A percentile compares a stretch with the other conserved stretches of the same genome.
These are phyloP conservation scores for Gulo gulo DNA, from an alignment of 2,113 vertebrate species.

Conservation along the genomic window DNA sequence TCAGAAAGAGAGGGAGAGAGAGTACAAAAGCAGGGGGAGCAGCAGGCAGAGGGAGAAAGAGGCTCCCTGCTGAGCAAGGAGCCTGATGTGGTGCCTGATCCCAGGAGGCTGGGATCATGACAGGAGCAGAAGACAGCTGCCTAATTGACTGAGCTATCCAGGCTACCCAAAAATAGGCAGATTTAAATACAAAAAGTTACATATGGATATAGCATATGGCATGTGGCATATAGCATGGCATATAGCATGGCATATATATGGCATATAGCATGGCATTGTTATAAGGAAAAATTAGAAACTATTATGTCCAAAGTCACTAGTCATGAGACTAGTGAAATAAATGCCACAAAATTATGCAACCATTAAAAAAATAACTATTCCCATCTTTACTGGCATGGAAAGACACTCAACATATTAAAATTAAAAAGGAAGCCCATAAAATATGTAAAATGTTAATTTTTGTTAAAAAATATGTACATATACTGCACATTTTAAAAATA, in stretches of 20 bases:
- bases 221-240: no score
- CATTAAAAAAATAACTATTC: neutral
- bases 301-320: neutral
- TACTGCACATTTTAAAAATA: neutral
- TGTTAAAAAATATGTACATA: neutral
- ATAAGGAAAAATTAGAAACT: neutral
- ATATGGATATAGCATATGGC: neutral
- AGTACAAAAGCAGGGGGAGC: no score
- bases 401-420: neutral
- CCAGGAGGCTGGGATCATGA: no score
- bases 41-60: no score
- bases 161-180: neutral
- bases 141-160: no score
- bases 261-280: neutral
- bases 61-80: no score
- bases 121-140: no score
- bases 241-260: no score
- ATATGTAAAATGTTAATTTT: constrained; percentile 5
- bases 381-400: neutral
- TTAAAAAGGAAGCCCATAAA: neutral
- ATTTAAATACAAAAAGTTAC: neutral
- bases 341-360: neutral
- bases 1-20: no score
- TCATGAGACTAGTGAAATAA: neutral
- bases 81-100: no score